These are phyloP conservation scores for Oreotragus oreotragus DNA, from an alignment of 2,113 vertebrate genomes.

Conservation along the genomic window DNA sequence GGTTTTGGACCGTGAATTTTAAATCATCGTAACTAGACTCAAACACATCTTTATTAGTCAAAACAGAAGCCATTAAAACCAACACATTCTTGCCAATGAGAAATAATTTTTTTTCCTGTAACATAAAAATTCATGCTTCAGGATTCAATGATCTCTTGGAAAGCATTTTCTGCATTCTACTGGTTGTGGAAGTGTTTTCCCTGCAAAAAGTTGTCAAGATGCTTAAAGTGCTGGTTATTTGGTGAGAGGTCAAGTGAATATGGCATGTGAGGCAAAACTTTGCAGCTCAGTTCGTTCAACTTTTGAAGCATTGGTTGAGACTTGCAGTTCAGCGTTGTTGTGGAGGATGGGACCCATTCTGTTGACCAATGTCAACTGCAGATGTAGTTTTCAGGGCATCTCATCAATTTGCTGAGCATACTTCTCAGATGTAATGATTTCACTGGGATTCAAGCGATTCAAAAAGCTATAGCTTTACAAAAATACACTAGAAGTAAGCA, in stretches of 20 bases:
- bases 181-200: not conserved
- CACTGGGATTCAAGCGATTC: not conserved
- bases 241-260: not conserved
- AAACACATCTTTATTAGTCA: not conserved
- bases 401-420: not conserved
- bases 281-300: accelerated
- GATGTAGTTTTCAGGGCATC: not conserved
- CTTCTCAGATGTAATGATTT: not conserved
- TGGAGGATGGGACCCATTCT: not conserved
- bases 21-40: not conserved
- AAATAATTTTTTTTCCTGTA: not conserved
- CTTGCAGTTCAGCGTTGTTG: accelerated
- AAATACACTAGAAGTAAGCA: not conserved
- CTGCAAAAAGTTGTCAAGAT: not conserved
- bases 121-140: not conserved
- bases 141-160: not conserved
- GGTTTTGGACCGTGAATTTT: not conserved
- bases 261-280: not conserved
- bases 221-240: not conserved
- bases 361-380: not conserved
- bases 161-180: not conserved
- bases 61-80: not conserved
- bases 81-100: not conserved
- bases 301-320: not conserved
- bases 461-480: not conserved